A percentile compares a stretch with the other conserved stretches of the same genome.
Evolutionary conservation across 2,113 vertebrate species (phyloP).

Genomic region (Cheilinus undulatus): DNA sequence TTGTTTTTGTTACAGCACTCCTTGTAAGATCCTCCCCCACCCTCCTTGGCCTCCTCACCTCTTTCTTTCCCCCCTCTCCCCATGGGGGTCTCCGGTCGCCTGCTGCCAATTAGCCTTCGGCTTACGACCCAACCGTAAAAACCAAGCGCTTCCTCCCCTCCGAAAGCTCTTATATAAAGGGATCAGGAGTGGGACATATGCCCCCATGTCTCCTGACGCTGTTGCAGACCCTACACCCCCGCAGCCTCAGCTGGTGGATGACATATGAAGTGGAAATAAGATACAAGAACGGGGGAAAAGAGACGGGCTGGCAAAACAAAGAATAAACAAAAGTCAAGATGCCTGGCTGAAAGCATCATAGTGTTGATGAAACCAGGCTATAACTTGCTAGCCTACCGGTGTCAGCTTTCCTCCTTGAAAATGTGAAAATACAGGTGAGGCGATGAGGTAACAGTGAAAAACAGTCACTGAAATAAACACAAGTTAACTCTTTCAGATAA

Average conservation of each 20-base stretch:
- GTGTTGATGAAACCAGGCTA: neutral
- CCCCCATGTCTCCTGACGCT: slow-evolving; percentile 29
- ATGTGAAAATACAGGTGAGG: too few species aligned
- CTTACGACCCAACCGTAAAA: slow-evolving; percentile 42
- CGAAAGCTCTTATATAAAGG: slow-evolving; percentile 62
- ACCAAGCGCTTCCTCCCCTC: slow-evolving; percentile 15
- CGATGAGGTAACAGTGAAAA: too few species aligned
- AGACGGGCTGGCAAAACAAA: neutral
- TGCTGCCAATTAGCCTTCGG: slow-evolving; percentile 56
- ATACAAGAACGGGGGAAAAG: neutral
- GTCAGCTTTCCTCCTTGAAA: too few species aligned
- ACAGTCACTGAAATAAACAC: too few species aligned
- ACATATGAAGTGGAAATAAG: slow-evolving; percentile 29
- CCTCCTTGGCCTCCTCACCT: slow-evolving; percentile 12
- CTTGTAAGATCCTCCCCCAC: neutral
- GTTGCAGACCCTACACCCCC: slow-evolving; percentile 25
- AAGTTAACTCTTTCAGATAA: too few species aligned
- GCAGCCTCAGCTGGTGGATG: neutral
- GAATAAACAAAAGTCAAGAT: neutral
- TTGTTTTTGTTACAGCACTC: neutral
- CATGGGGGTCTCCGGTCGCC: neutral
- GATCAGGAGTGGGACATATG: slow-evolving; percentile 60
- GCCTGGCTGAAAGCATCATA: neutral
- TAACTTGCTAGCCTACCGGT: neutral
- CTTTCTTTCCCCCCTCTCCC: slow-evolving; percentile 21